Percentiles rank a stretch among this genome's conserved stretches.
These are phyloP conservation scores for Incurvaria masculella DNA, from an alignment of 2,888 invertebrate genomes.

Conservation along the genomic window DNA sequence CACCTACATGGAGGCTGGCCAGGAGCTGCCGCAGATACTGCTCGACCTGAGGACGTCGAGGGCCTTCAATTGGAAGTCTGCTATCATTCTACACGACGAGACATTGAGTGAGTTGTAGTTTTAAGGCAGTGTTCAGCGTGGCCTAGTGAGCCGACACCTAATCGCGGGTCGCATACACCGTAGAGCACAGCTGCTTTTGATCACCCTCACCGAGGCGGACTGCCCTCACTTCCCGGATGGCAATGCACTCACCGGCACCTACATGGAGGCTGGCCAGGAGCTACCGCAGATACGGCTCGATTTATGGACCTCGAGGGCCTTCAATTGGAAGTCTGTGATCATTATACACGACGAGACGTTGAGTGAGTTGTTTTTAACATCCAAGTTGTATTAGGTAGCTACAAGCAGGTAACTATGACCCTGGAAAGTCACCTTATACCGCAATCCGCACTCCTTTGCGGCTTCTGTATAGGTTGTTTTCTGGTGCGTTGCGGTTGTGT, in stretches of 20 bases:
- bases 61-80: slow-evolving; percentile 69
- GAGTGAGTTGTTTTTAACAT: slow-evolving; percentile 59
- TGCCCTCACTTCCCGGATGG: slow-evolving; percentile 70
- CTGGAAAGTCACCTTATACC: no score
- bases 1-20: slow-evolving; percentile 64
- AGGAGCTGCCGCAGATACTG: slow-evolving; percentile 74
- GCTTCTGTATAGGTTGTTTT: no score
- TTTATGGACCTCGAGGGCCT: slow-evolving; percentile 60
- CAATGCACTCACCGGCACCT: slow-evolving; percentile 68
- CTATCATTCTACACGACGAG: slow-evolving; percentile 69
- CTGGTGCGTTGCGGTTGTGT: no score
- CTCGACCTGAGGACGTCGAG: slow-evolving; percentile 67
- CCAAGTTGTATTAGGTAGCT: no score
- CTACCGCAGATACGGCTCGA: slow-evolving; percentile 76
- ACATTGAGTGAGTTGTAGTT: slow-evolving; percentile 65
- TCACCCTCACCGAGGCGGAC: slow-evolving; percentile 75
- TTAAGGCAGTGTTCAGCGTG: slow-evolving; percentile 68
- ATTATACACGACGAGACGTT: slow-evolving; percentile 71
- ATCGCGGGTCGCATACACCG: slow-evolving; percentile 62
- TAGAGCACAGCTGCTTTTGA: slow-evolving; percentile 64
- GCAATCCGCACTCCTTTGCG: no score
- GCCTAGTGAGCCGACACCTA: slow-evolving; percentile 75
- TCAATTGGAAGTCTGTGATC: slow-evolving; percentile 70
- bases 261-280: slow-evolving; percentile 67
- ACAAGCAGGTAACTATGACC: no score